These are phyloP conservation scores for Crenuchus spilurus DNA, from an alignment of 2,797 vertebrate genomes.

Conservation along the genomic window DNA sequence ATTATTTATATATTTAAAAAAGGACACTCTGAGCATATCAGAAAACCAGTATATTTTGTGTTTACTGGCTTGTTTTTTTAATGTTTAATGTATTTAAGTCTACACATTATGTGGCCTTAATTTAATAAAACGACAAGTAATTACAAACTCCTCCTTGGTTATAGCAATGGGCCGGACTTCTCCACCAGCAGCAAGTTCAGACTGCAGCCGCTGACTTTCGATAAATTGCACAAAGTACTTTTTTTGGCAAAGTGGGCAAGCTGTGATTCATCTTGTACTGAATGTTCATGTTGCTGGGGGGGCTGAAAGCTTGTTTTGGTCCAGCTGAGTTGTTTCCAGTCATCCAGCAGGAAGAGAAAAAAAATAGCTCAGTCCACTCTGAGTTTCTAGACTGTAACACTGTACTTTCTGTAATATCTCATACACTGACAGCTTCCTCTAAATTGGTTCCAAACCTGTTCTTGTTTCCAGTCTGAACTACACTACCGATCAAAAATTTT, in stretches of 20 bases:
- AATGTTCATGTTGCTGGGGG: slow-evolving; percentile 39
- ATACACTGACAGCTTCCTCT: neutral
- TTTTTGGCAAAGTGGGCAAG: slow-evolving; percentile 50
- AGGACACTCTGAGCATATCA: no score
- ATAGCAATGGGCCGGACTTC: slow-evolving; percentile 37
- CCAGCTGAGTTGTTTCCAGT: slow-evolving; percentile 40
- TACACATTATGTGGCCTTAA: no score
- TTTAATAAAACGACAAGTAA: no score
- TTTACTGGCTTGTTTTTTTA: no score
- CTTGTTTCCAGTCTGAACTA: neutral
- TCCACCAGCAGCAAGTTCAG: slow-evolving; percentile 19
- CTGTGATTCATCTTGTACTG: slow-evolving; percentile 62
- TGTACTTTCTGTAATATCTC: neutral
- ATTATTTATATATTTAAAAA: no score
- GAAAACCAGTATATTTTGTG: no score
- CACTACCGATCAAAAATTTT: no score
- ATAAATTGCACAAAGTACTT: slow-evolving; percentile 50
- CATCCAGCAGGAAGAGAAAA: neutral
- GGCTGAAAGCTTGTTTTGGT: slow-evolving; percentile 43
- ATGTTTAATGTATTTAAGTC: no score
- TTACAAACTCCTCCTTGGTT: slow-evolving; percentile 72
- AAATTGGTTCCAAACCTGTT: neutral
- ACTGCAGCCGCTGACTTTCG: slow-evolving; percentile 23
- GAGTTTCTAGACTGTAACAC: neutral
- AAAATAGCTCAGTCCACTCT: neutral